phyloP scores from a whole-genome alignment of 1,140 invertebrate species.

The Drosophila kurseongensis region DNA sequence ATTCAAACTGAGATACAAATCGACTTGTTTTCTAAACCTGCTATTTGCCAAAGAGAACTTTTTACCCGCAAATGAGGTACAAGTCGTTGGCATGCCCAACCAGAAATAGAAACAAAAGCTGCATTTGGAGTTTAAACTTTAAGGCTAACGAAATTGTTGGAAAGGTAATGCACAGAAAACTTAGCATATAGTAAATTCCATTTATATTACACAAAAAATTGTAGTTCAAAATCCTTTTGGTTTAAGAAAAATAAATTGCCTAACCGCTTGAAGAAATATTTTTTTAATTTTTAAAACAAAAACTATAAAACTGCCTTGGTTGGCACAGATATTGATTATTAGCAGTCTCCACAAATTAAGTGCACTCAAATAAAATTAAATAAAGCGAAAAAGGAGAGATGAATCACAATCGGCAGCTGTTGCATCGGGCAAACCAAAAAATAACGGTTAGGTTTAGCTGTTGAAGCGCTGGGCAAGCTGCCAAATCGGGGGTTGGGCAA shows the following conservation, averaged over 20 bases:
- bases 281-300: too few relatives aligned
- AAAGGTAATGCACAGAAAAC: neutral
- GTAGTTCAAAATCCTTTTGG: too few relatives aligned
- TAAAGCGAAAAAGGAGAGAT: neutral
- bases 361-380: neutral
- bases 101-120: slow-evolving; percentile 10
- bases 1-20: neutral
- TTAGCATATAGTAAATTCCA: too few relatives aligned
- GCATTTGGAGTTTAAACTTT: neutral
- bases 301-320: too few relatives aligned
- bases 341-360: neutral
- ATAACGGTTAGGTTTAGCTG: slow-evolving; percentile 27
- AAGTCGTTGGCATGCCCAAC: slow-evolving; percentile 21
- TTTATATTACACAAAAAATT: too few relatives aligned
- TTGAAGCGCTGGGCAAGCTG: slow-evolving; percentile 20
- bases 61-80: slow-evolving; percentile 12
- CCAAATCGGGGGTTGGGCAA: slow-evolving; percentile 30
- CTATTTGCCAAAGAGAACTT: slow-evolving; percentile 27
- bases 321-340: neutral
- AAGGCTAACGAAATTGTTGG: neutral
- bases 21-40: slow-evolving; percentile 25
- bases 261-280: too few relatives aligned
- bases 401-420: slow-evolving; percentile 18
- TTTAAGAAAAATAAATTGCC: too few relatives aligned
- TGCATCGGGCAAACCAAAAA: slow-evolving; percentile 18